Percentiles rank a stretch among this genome's conserved stretches.
phyloP scores from a whole-genome alignment of 2,113 vertebrate species.

The Echinops telfairi region DNA sequence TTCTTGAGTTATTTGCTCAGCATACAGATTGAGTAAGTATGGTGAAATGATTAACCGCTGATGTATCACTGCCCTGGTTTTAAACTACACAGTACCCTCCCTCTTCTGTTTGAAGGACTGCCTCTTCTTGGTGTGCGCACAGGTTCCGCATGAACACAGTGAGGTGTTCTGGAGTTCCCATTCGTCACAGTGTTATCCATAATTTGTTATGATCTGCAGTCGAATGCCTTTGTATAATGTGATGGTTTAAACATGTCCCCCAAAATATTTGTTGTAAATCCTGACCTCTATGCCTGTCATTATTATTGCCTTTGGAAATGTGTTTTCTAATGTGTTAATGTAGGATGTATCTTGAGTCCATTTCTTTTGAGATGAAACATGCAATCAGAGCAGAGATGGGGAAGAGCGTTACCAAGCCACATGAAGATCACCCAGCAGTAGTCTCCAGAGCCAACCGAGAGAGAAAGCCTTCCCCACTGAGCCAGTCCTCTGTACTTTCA shows the following conservation, averaged over 20 bases:
- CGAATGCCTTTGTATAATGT: background rate
- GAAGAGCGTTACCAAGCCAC: background rate
- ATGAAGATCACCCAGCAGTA: background rate
- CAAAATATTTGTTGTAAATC: background rate
- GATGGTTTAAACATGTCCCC: too few relatives aligned
- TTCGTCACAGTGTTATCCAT: background rate
- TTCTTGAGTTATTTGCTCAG: background rate
- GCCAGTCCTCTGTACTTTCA: background rate
- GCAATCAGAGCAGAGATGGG: background rate
- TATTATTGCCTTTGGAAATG: background rate
- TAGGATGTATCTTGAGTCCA: background rate
- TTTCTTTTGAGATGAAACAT: background rate
- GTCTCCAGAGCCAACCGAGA: background rate
- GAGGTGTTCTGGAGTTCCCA: background rate
- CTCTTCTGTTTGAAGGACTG: background rate
- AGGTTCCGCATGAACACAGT: background rate
- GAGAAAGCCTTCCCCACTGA: too few relatives aligned
- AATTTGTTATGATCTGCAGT: background rate
- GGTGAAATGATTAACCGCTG: background rate
- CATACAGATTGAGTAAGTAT: background rate
- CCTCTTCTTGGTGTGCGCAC: background rate
- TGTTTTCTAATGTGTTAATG: background rate
- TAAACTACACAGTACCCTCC: background rate
- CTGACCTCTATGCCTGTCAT: background rate
- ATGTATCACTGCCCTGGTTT: background rate